Conservation (phyloP, 2,797 vertebrate species). For the Alfaro cultratus region DNA sequence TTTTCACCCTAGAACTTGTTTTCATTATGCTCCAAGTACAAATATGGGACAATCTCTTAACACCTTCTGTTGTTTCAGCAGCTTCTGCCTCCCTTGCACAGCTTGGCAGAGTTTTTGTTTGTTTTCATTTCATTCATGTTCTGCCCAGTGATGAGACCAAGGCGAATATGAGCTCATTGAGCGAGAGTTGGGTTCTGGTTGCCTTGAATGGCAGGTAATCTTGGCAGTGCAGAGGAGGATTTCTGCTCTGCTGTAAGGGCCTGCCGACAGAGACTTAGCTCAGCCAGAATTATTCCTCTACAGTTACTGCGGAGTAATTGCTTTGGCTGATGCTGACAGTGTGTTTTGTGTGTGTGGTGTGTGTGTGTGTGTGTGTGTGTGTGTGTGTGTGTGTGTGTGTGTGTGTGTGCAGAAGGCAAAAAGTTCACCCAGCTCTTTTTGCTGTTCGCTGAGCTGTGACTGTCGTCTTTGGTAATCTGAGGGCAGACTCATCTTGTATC, state of each 20-base stretch:
- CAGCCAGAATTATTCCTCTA: constrained; percentile 52
- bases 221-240: constrained; percentile 88
- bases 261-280: constrained; percentile 84
- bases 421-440: constrained; percentile 55
- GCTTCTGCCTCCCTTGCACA: not conserved
- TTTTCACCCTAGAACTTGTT: not conserved
- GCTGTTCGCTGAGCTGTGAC: constrained; percentile 62
- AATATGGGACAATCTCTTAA: not conserved
- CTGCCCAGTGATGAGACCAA: constrained; percentile 89
- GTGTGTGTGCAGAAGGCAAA: constrained; percentile 41
- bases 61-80: not conserved
- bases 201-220: constrained; percentile 90
- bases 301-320: constrained; percentile 51
- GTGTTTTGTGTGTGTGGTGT: constrained; percentile 31
- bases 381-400: constrained; percentile 24
- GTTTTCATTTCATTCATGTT: constrained; percentile 5
- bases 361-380: constrained; percentile 27
- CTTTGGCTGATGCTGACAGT: constrained; percentile 58
- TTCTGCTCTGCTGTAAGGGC: constrained; percentile 92
- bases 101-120: not conserved
- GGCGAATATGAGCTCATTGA: constrained; percentile 90
- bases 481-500: constrained; percentile 36
- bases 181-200: constrained; percentile 70
- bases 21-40: not conserved
- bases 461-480: constrained; percentile 80